Percentiles rank a stretch among this genome's conserved stretches.
phyloP scores from a whole-genome alignment of 2,888 invertebrate genomes.

The Epistrophella euchroma region DNA sequence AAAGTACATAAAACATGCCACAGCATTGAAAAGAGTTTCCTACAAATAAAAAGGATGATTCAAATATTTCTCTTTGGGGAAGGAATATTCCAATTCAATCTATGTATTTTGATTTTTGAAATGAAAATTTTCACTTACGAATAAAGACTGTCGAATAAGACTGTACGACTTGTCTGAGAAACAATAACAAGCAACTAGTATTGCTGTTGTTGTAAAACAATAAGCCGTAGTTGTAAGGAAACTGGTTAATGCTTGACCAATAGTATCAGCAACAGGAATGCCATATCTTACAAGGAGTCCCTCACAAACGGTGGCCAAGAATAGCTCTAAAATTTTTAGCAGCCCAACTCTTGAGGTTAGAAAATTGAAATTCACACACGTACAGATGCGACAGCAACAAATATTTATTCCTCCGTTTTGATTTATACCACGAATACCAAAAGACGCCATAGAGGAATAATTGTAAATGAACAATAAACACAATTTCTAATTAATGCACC shows the following conservation, averaged over 20 bases:
- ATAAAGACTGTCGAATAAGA: constrained; percentile 91
- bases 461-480: background rate
- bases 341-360: constrained; percentile 89
- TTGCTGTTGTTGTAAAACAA: constrained; percentile 90
- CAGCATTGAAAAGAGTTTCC: constrained; percentile 92
- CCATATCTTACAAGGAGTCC: constrained; percentile 92
- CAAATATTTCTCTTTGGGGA: no score
- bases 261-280: constrained; percentile 88
- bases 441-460: constrained; percentile 78
- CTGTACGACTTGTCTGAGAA: constrained; percentile 91
- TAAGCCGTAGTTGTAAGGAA: constrained; percentile 92
- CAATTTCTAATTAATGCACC: constrained; percentile 2
- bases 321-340: constrained; percentile 90
- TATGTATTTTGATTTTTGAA: background rate
- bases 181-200: constrained; percentile 91
- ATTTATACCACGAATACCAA: constrained; percentile 80
- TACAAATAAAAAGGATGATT: constrained; percentile 84
- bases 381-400: constrained; percentile 91
- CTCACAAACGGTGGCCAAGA: constrained; percentile 92
- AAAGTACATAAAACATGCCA: constrained; percentile 91
- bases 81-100: background rate
- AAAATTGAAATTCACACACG: constrained; percentile 91
- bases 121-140: constrained; percentile 86
- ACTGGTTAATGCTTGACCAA: constrained; percentile 92
- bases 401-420: constrained; percentile 87